Conservation (phyloP, 2,797 vertebrate genomes). For the Miichthys miiuy region DNA sequence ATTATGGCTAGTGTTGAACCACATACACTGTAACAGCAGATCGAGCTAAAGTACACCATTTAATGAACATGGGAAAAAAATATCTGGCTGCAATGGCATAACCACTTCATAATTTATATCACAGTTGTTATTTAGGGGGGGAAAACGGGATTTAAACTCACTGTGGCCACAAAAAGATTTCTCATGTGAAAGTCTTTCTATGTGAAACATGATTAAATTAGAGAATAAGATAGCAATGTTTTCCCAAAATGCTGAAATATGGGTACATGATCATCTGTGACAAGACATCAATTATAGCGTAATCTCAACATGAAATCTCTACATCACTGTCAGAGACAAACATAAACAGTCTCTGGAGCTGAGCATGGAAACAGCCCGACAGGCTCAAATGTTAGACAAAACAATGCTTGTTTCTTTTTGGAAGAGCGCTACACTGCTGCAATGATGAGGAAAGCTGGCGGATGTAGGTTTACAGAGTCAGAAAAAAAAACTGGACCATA, state of each 20-base stretch:
- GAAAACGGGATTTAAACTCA: conserved; percentile 59
- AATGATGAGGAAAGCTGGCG: conserved; percentile 46
- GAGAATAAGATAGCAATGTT: conserved; percentile 52
- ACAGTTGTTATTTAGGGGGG: conserved; percentile 73
- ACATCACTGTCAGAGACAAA: conserved; percentile 63
- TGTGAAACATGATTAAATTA: conserved; percentile 66
- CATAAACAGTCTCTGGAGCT: conserved; percentile 57
- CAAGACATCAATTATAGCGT: conserved; percentile 54
- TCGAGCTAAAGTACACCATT: conserved; percentile 81
- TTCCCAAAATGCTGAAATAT: conserved; percentile 57
- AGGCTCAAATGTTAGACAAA: conserved; percentile 52
- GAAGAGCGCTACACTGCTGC: conserved; percentile 41
- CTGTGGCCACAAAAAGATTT: conserved; percentile 69
- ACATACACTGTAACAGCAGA: conserved; percentile 79
- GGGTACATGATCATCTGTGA: conserved; percentile 55
- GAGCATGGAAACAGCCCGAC: conserved; percentile 56
- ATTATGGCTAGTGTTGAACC: conserved; percentile 84
- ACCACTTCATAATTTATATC: conserved; percentile 83
- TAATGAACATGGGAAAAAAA: conserved; percentile 86
- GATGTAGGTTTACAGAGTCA: conserved; percentile 51
- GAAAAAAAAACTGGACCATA: conserved; percentile 28
- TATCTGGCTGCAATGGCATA: conserved; percentile 80
- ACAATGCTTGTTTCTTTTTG: conserved; percentile 62
- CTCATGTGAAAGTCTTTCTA: conserved; percentile 77
- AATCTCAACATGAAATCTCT: conserved; percentile 57